Evolutionary conservation across 1,140 invertebrate genomes (phyloP), one percentile per base, ranked within the genome.

Genomic region (Orchestia grillus): DNA sequence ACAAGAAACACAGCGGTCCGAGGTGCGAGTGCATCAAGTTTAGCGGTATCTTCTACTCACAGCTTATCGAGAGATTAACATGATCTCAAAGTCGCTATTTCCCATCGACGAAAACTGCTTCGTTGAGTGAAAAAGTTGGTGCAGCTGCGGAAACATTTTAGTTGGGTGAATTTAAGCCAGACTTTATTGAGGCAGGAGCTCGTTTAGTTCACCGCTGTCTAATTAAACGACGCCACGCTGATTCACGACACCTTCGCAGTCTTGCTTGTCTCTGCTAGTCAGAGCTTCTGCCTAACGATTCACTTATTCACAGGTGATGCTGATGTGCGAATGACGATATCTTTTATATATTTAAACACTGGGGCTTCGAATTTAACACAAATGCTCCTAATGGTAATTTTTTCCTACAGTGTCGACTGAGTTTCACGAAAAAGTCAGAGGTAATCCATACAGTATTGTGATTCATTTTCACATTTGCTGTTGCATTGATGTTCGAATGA

Each of bases 201-300:
- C 43, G 43, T 90, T 90, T 94, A 11, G 92, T 47, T 94, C 43
- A 45, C 43, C 36, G 92, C 92, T 94, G 92, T 94, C 92, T 44
- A 94, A 94, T 94, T 94, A 94, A 90, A 94, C 28, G 92, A 47
- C 43, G 92, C 47, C 44, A n/a, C 92, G 6, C 92, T 94, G 92
- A 94, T 94, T 94, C 92, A 94, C 92, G 92, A 94, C 23, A 42
- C 40, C 23, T 44, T 45, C 11, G 28, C 11, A 28, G 11, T 77
- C 28, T 77, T 36, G 62, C 62, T 28, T 77, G 62, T 77, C 62
- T 15, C 62, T 8, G 15, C 36, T 77, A 77, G 62, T 77, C 36
- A 77, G 28, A 28, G 62, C 62, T 28, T 36, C 62, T 8, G 28
- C 62, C 62, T 77, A 77, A 77, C 11, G 62, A 77, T 77, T 77